phyloP scores from a whole-genome alignment of 2,888 invertebrate genomes.

The Nephrocerus scutellatus region DNA sequence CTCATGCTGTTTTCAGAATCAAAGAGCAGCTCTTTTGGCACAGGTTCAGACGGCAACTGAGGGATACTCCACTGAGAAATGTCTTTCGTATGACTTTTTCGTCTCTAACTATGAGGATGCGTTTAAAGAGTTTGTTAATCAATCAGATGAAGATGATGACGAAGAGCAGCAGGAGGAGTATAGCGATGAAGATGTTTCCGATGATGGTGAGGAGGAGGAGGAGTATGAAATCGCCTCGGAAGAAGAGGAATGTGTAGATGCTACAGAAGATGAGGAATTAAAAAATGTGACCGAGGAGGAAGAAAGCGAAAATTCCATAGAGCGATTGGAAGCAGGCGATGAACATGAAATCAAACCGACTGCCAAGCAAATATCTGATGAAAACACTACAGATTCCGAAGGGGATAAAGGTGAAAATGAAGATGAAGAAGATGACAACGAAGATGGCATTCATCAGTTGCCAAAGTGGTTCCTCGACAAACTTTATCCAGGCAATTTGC shows the following conservation, averaged over 20 bases:
- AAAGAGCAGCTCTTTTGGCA: conserved; percentile 51
- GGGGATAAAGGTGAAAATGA: conserved; percentile 14
- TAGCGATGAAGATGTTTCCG: conserved; percentile 5
- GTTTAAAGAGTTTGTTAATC: conserved; percentile 10
- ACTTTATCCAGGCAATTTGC: conserved; percentile 56
- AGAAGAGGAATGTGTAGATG: conserved; percentile 25
- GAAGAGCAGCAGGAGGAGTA: conserved; percentile 12
- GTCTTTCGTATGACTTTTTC: conserved; percentile 56
- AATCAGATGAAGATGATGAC: conserved; percentile 4
- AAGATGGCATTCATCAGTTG: conserved; percentile 33
- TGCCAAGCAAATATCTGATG: conserved; percentile 9
- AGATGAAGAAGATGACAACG: conserved; percentile 14
- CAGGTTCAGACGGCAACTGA: conserved; percentile 59
- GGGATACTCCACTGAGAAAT: conserved; percentile 56
- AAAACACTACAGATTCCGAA: conserved; percentile 13
- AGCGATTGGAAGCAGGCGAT: conserved; percentile 3
- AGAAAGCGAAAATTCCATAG: conserved; percentile 19
- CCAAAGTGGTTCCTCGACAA: conserved; percentile 62
- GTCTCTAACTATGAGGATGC: conserved; percentile 34
- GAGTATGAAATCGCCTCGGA: conserved; percentile 8
- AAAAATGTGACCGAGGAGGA: conserved; percentile 15
- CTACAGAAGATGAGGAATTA: conserved; percentile 27
- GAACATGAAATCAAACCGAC: not conserved
- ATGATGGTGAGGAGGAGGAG: conserved; percentile 7
- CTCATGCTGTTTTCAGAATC: conserved; percentile 38